A percentile compares a stretch with the other conserved stretches of the same genome.
phyloP scores from a whole-genome alignment of 2,888 invertebrate species.

The Sinodicranocentrus sp. region DNA sequence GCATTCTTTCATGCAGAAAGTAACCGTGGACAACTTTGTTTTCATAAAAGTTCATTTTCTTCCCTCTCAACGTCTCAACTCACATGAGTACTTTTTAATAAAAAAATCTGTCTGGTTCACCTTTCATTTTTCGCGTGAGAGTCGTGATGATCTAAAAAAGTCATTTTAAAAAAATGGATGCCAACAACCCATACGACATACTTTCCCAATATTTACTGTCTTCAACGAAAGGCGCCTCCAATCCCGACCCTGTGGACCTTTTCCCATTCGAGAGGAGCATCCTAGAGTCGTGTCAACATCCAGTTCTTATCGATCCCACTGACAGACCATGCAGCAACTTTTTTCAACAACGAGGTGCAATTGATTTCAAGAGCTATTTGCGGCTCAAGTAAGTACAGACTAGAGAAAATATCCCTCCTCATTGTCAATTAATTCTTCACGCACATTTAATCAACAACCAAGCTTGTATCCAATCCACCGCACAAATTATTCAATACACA shows the following conservation, averaged over 20 bases:
- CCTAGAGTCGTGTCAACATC: conserved; percentile 49
- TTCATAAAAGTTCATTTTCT: too few relatives aligned
- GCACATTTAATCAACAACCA: too few relatives aligned
- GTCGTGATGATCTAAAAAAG: background rate
- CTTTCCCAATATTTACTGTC: background rate
- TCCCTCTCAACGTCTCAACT: too few relatives aligned
- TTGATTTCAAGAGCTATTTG: conserved; percentile 66
- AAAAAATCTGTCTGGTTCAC: too few relatives aligned
- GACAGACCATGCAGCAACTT: conserved; percentile 66
- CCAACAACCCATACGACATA: background rate
- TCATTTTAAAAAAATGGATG: too few relatives aligned
- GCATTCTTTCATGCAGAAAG: background rate
- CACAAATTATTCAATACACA: too few relatives aligned
- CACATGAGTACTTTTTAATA: too few relatives aligned
- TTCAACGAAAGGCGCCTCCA: background rate
- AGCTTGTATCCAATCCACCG: too few relatives aligned
- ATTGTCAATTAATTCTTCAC: too few relatives aligned
- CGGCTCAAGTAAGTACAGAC: conserved; percentile 68
- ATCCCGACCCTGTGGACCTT: background rate
- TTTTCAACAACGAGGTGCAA: conserved; percentile 69
- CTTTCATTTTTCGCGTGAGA: background rate
- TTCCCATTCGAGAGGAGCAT: conserved; percentile 26
- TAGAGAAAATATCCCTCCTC: background rate
- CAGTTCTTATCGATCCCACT: conserved; percentile 24
- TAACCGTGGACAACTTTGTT: conserved; percentile 28